Base-by-base conservation (phyloP, 92 coral and sea anemone species). In the Epizoanthus scotinus region DNA sequence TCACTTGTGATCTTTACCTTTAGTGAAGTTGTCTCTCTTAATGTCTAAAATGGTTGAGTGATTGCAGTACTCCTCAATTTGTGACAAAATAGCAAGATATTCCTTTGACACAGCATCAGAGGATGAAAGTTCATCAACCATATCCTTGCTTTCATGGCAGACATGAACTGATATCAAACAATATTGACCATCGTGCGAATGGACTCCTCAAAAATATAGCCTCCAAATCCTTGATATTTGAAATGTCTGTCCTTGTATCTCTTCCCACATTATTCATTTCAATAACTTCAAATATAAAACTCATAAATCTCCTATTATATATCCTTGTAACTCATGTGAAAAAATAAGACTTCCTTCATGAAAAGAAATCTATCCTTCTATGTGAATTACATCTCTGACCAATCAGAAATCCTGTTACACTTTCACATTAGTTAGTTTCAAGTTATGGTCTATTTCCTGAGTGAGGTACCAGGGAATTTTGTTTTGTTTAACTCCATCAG, bases 51-150 rank as follows among this genome's bases (percentile, higher is more conserved):
- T 85, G 26, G 94, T 84, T 31, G 91, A 88, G 58, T 91, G 82
- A 72, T 88, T 92, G 71, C 97, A 93, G 64, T 87, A 93, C 38
- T 90, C 94, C 74, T 93, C 97, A 29, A 93, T 93, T 81, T 93
- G 97, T 24, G 82, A 83, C 78, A 93, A 86, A 84, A 93, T 93
- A 64, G 80, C 91, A 54, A 93, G 69, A 86, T 93, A 93, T 42
- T 93, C 97, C 77, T 87, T 90, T 36, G 94, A 93, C 53, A 93
- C 65, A 67, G 89, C 94, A 90, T 88, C 91, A n/a, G 94, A 71
- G 63, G 78, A 81, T 50, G 72, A 70, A 71, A 85, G 86, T 63
- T 92, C 88, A 72, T 93, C 97, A 71, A 93, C 97, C 97, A 93
- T 93, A 72, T 79, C 92, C 86, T 60, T 58, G 65, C 53, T 70